Percentiles rank a stretch among this genome's conserved stretches.
Evolutionary conservation across 1,140 invertebrate species (phyloP).

Genomic region (Drosophila fuyamai): DNA sequence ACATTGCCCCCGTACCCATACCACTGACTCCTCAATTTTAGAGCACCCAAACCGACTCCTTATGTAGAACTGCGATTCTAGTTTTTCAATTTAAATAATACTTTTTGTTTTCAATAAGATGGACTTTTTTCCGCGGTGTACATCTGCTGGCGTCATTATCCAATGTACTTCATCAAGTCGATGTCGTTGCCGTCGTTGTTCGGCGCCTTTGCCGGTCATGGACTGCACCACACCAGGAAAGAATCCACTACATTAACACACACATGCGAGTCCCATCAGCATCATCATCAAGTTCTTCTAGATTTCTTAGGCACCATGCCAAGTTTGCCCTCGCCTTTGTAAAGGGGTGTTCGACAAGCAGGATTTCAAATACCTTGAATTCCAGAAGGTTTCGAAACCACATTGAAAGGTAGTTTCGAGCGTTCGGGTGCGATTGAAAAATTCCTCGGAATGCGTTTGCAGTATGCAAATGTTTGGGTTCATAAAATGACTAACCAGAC

Average conservation of each 20-base stretch:
- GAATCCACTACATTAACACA: constrained; percentile 18
- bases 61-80: too few species aligned
- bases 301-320: constrained; percentile 65
- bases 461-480: constrained; percentile 39
- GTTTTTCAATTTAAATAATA: not conserved
- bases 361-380: constrained; percentile 37
- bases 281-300: constrained; percentile 36
- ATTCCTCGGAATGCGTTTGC: not conserved
- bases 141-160: constrained; percentile 73
- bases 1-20: too few species aligned
- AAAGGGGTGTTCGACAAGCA: constrained; percentile 29
- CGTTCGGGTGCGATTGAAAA: not conserved
- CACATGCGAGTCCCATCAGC: constrained; percentile 9
- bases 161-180: constrained; percentile 76
- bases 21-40: too few species aligned
- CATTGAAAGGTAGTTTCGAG: constrained; percentile 3
- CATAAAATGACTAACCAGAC: constrained; percentile 54
- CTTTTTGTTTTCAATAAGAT: not conserved
- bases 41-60: too few species aligned
- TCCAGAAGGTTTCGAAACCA: constrained; percentile 29
- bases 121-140: constrained; percentile 7
- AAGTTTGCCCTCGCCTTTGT: constrained; percentile 34
- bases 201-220: constrained; percentile 65
- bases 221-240: constrained; percentile 48
- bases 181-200: constrained; percentile 44